A percentile compares a stretch with the other conserved stretches of the same genome.
phyloP scores from a whole-genome alignment of 2,113 vertebrate genomes.

The Coracopsis vasa region DNA sequence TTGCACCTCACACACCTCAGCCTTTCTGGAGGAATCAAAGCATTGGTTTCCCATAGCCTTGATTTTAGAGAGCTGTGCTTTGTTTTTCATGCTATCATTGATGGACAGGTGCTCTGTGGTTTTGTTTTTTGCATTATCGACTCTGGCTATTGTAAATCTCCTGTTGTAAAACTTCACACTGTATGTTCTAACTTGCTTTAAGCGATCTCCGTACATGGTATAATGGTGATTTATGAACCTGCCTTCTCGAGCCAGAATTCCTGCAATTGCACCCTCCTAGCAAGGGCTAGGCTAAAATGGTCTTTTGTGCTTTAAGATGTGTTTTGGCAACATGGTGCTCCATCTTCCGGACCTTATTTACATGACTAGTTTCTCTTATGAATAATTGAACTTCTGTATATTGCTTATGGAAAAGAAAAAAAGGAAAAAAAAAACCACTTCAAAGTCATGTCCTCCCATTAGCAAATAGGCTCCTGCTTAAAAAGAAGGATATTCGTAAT shows the following conservation, averaged over 20 bases:
- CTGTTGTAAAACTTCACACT: neutral
- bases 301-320: neutral
- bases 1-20: neutral
- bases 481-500: neutral
- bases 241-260: neutral
- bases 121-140: neutral
- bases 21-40: neutral
- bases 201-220: neutral
- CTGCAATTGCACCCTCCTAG: neutral
- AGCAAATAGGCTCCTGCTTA: neutral
- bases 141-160: neutral
- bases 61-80: neutral
- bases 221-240: neutral
- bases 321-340: neutral
- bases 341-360: conserved; percentile 1
- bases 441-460: neutral
- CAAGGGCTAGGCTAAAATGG: neutral
- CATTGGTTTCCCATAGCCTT: neutral
- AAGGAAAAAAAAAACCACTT: neutral
- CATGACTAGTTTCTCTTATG: neutral
- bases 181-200: neutral
- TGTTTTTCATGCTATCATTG: neutral
- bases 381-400: conserved; percentile 18
- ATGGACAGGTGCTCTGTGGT: neutral
- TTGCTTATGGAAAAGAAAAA: conserved; percentile 17